Evolutionary conservation across 2,113 vertebrate species (phyloP), one percentile per base, ranked within the genome.

Genomic region (Sphaerodactylus townsendi): DNA sequence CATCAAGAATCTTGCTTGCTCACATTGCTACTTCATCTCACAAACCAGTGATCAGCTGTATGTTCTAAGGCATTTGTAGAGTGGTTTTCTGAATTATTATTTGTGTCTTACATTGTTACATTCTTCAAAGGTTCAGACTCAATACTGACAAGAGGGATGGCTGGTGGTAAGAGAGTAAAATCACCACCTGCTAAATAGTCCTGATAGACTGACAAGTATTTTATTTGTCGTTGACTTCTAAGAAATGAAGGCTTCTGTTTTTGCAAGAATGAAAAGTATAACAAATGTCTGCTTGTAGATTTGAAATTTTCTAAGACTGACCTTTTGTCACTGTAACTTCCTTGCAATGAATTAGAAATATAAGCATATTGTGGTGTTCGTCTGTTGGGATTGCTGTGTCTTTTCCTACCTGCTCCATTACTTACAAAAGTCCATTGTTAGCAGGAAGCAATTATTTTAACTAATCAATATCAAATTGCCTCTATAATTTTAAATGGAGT

Each of bases 391-490:
- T 44, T 10, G 1, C 65, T 39, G 65, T 46, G n/a, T 70, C n/a
- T 81, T 71, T 41, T 41, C 15, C 65, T n/a, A 28, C 11, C 48
- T 59, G 17, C 48, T 79, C 28, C 35, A 81, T 71, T 81, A 56
- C 68, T 81, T 56, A 6, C 48, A 71, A 37, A 81, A 39, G 37
- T 41, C 48, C 79, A 81, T 71, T 71, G 23, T 41, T 69, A 59
- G 56, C 28, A 30, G 35, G 35, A 81, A 81, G 23, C 33, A 39
- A 37, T 70, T 13, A n/a, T 81, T 81, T 71, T 53, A 81, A 28
- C 48, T 71, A 81, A 71, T 81, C 79, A 71, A 81, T 81, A 81
- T 50, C 35, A 39, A 81, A 81, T 70, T 56, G 50, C 48, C 35
- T 39, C 66, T 33, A 37, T 81, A 39, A 71, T 79, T 81, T 81